Base-by-base conservation (phyloP, 2,797 vertebrate genomes). In the Sebastes oblongus region DNA sequence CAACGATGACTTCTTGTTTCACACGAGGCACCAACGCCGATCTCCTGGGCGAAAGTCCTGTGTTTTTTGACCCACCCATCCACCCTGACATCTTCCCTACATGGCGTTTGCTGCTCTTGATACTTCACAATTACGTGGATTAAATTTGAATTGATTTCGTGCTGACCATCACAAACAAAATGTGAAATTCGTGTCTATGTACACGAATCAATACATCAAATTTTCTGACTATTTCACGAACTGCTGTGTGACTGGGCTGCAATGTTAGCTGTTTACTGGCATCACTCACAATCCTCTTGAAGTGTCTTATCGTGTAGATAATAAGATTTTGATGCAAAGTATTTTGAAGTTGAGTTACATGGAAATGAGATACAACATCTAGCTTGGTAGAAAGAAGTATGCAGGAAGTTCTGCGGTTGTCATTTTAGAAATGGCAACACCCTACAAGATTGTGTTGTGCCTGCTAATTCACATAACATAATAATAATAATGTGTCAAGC, bases 41-140 rank as follows among this genome's bases (percentile, higher is more conserved):
- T 1, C 42, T 46, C 6, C 42, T 46, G 3, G 42, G 42, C 5
- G 42, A 46, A 46, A 18, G 42, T 46, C 42, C 42, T 46, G 42
- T 5, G 42, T 18, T 46, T 46, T 46, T 18, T 46, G 16, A 46
- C 1, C 39, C 36, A 39, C 36, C 36, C 36, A 39, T 14, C 13
- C 42, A 46, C 16, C 42, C 16, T 4, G 5, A 46, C 1, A 46
- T 18, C 42, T 4, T 46, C 42, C 42, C 16, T 46, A 46, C 42
- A 39, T 5, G 36, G 13, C 36, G 5, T 39, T 39, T 13, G 14
- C 16, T 0, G 42, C 16, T 46, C 6, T 42, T 0, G 0, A 46
- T 46, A 16, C 42, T 46, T 46, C 16, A 16, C 16, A 46, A 46
- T 50, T 50, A 18, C 3, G 3, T 20, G 16, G 42, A 50, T 50